A percentile compares a stretch with the other conserved stretches of the same genome.
Evolutionary conservation across 2,113 vertebrate species (phyloP).

Genomic region (human (Homo sapiens)): DNA sequence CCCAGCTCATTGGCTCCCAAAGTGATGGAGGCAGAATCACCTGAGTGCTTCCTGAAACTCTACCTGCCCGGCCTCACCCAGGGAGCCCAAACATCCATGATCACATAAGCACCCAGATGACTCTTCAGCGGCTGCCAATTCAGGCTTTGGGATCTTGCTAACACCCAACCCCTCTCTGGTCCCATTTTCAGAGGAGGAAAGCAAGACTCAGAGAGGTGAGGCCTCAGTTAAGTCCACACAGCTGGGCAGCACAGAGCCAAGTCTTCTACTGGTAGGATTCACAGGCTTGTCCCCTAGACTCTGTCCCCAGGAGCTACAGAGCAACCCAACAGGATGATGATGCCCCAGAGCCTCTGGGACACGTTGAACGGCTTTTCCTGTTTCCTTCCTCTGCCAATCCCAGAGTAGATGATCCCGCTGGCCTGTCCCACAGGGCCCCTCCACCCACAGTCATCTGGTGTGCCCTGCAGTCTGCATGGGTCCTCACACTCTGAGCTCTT

Average conservation of each 20-base stretch:
- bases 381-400: background rate
- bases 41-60: background rate
- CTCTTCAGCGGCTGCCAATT: background rate
- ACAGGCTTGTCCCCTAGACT: background rate
- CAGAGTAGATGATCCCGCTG: background rate
- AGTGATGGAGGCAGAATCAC: background rate
- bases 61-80: rapidly evolving
- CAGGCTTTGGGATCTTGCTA: background rate
- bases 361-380: background rate
- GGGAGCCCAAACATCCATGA: background rate
- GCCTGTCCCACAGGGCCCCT: background rate
- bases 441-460: background rate
- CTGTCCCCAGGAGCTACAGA: background rate
- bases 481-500: background rate
- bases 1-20: background rate
- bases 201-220: background rate
- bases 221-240: background rate
- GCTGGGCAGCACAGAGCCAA: background rate
- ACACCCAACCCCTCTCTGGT: background rate
- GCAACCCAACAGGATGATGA: background rate
- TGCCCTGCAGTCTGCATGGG: background rate
- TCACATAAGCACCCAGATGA: background rate
- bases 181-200: background rate
- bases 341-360: background rate
- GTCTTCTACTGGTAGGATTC: background rate